Percentiles rank a stretch among this genome's conserved stretches.
phyloP scores from a whole-genome alignment of 2,113 vertebrate genomes.

The Mesocricetus auratus region DNA sequence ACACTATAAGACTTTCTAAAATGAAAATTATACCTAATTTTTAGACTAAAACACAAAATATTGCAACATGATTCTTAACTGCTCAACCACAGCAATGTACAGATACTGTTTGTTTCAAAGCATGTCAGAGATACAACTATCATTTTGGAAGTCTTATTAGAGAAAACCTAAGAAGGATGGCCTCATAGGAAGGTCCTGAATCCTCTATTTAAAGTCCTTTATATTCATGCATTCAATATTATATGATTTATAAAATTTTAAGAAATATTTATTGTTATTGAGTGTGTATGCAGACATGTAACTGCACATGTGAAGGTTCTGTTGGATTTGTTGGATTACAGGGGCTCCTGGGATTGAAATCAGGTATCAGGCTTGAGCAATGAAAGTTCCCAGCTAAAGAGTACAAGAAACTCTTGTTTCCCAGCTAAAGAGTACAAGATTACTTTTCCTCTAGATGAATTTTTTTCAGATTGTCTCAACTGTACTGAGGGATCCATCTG shows the following conservation, averaged over 20 bases:
- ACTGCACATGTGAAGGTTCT: neutral
- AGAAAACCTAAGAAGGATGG: constrained; percentile 42
- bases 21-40: constrained; percentile 80
- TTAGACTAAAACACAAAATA: constrained; percentile 76
- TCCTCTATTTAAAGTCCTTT: constrained; percentile 61
- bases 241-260: constrained; percentile 48
- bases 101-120: neutral
- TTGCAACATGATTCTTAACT: constrained; percentile 70
- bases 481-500: neutral
- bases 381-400: constrained; percentile 13
- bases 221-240: constrained; percentile 65
- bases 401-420: constrained; percentile 60
- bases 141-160: constrained; percentile 50
- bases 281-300: neutral
- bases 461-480: constrained; percentile 52
- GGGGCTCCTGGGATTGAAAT: neutral
- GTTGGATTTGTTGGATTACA: neutral
- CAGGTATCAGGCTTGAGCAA: neutral
- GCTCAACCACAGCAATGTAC: constrained; percentile 52
- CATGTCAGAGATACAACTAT: constrained; percentile 47
- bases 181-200: constrained; percentile 64
- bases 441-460: constrained; percentile 57
- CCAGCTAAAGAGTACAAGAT: constrained; percentile 54
- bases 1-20: constrained; percentile 60
- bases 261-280: neutral